Evolutionary conservation across 1,140 invertebrate genomes (phyloP), one percentile per base, ranked within the genome.

Genomic region (Drosophila fuyamai): DNA sequence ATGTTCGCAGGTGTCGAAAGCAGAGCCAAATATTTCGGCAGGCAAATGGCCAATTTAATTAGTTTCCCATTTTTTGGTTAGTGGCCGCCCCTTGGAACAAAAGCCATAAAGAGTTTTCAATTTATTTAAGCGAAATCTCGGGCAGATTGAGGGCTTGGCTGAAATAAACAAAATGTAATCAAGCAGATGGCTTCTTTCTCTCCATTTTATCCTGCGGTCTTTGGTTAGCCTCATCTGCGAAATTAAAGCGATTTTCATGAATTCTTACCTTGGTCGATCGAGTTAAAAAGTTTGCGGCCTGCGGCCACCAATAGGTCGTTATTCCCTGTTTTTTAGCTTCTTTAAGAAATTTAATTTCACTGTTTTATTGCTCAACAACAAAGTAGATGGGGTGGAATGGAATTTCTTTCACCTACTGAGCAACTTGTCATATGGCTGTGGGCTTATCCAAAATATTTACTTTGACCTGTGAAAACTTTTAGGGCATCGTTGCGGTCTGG

Each of bases 401-500:
- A 58, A 68, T 44, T 56, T 16, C 60, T 62, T 35, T 13, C 12
- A 7, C 65, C 65, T 55, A 14, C 23, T 48, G 50, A 63, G 60
- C 53, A 79, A 83, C 65, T 83, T 85, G 81, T 80, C 81, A 84
- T 76, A 77, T 72, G 57, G 58, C 65, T 76, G 60, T 81, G 79
- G 36, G 62, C 47, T 43, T 38, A 71, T 32, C 48, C 62, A 57
- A 84, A 84, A 84, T 84, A 84, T 84, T 84, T 84, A 84, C 73
- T 84, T 84, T 84, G 81, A 80, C 81, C 81, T 84, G 72, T 80
- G 73, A 73, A 84, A 84, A 84, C 81, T 84, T 84, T 81, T 55
- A n/a, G 43, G 76, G 81, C 76, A 84, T 79, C 62, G 62, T 73
- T 41, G 65, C 56, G 76, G 66, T 50, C 56, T 23, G 58, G 44